These are phyloP conservation scores for Gnatocerus cornutus DNA, from an alignment of 2,888 invertebrate species.

Conservation along the genomic window DNA sequence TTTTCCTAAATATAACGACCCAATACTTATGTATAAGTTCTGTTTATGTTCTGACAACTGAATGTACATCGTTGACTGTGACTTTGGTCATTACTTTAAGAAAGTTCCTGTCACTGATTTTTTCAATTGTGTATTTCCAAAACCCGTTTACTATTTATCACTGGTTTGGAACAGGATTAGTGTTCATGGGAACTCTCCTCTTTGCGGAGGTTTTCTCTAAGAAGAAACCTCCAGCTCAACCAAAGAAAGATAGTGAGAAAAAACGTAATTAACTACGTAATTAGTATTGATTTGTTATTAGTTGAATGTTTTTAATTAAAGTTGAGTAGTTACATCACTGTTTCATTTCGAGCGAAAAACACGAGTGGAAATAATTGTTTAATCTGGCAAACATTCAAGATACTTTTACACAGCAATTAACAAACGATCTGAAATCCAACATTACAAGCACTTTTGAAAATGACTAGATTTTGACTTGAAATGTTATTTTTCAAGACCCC, in stretches of 20 bases:
- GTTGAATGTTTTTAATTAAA: constrained; percentile 6
- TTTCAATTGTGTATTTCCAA: constrained; percentile 95
- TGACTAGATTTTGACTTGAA: constrained; percentile 5
- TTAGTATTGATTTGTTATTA: constrained; percentile 9
- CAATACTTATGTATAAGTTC: constrained; percentile 96
- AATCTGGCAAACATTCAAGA: constrained; percentile 40
- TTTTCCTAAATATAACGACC: constrained; percentile 88
- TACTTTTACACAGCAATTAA: constrained; percentile 37
- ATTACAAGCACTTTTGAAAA: neutral
- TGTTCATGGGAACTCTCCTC: constrained; percentile 94
- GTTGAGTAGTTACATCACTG: neutral
- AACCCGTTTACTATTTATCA: constrained; percentile 95
- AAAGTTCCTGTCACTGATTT: constrained; percentile 95
- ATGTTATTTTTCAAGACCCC: neutral
- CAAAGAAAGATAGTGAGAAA: constrained; percentile 7
- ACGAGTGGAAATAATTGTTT: constrained; percentile 31
- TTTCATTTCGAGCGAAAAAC: neutral
- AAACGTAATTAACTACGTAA: constrained; percentile 18
- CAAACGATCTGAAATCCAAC: constrained; percentile 7
- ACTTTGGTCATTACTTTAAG: constrained; percentile 96
- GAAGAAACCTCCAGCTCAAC: constrained; percentile 18
- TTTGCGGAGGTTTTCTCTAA: constrained; percentile 83
- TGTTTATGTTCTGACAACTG: constrained; percentile 95
- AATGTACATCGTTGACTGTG: constrained; percentile 94
- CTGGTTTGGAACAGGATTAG: constrained; percentile 91